These are phyloP conservation scores for Listrodromus nycthemerus DNA, from an alignment of 2,888 invertebrate species.

Conservation along the genomic window DNA sequence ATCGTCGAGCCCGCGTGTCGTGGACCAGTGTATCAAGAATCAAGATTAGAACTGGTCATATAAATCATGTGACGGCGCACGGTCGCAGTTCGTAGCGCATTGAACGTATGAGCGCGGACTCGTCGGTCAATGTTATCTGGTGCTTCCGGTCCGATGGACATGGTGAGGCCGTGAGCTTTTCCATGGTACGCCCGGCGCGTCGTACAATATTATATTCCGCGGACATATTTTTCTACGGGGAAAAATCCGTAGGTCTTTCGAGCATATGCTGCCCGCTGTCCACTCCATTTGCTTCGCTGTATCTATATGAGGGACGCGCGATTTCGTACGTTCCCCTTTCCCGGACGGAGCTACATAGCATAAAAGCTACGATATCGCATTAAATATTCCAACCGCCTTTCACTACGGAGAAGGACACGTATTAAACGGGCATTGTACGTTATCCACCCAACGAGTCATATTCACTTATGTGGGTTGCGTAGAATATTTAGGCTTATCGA, in stretches of 20 bases:
- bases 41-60: conserved; percentile 79
- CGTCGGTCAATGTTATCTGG: conserved; percentile 82
- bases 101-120: conserved; percentile 43
- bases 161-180: conserved; percentile 66
- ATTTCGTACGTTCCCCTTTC: conserved; percentile 34
- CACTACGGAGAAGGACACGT: not conserved
- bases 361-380: conserved; percentile 21
- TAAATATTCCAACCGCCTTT: conserved; percentile 20
- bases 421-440: conserved; percentile 5
- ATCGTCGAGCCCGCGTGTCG: conserved; percentile 11
- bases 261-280: conserved; percentile 85
- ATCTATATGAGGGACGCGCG: conserved; percentile 66
- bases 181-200: conserved; percentile 33
- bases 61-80: conserved; percentile 67
- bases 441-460: conserved; percentile 2
- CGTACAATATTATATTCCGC: conserved; percentile 64
- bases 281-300: conserved; percentile 84
- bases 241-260: conserved; percentile 64
- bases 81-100: conserved; percentile 38
- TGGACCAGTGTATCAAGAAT: conserved; percentile 56
- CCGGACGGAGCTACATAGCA: conserved; percentile 8
- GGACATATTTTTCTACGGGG: conserved; percentile 43
- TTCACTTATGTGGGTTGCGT: not conserved
- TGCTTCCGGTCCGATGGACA: conserved; percentile 81
- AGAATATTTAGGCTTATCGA: conserved; percentile 17